These are phyloP conservation scores for Aulostomus chinensis DNA, from an alignment of 2,797 vertebrate genomes.

Conservation along the genomic window DNA sequence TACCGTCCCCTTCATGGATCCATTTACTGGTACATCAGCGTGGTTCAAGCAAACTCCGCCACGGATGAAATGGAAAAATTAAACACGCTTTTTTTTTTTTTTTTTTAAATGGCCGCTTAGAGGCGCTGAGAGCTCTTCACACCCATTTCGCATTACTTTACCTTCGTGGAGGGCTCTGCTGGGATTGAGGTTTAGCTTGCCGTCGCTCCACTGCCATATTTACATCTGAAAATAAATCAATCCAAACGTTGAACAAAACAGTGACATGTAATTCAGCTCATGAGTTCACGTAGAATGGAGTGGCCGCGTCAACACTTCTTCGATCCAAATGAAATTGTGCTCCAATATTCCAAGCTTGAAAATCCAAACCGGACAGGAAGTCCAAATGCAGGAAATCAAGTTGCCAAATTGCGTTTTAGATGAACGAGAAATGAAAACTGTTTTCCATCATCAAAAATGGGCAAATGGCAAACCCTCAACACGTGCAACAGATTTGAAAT, in stretches of 20 bases:
- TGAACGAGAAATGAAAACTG: conserved; percentile 11
- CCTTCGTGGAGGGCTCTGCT: conserved; percentile 98
- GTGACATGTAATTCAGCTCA: conserved; percentile 63
- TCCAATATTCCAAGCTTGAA: conserved; percentile 54
- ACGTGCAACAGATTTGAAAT: too few relatives aligned
- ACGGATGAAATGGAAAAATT: conserved; percentile 34
- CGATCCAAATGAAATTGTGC: conserved; percentile 64
- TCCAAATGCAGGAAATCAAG: conserved; percentile 52
- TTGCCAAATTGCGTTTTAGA: conserved; percentile 3
- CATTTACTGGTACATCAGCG: conserved; percentile 9
- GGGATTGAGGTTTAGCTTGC: conserved; percentile 93
- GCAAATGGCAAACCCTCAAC: not conserved
- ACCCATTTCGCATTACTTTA: conserved; percentile 89
- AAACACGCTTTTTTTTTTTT: conserved; percentile 30
- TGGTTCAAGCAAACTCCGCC: conserved; percentile 24
- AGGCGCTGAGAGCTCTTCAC: conserved; percentile 70
- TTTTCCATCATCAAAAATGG: conserved; percentile 5
- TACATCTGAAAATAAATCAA: conserved; percentile 99
- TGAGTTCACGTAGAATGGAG: conserved; percentile 61
- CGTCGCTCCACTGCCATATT: conserved; percentile 99
- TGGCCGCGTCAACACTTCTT: conserved; percentile 45
- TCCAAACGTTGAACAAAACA: conserved; percentile 97
- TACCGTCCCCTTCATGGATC: conserved; percentile 2
- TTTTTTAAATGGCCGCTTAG: conserved; percentile 54
- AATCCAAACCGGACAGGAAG: conserved; percentile 48